These are phyloP conservation scores for Plusia festucae DNA, from an alignment of 2,888 invertebrate genomes.

Conservation along the genomic window DNA sequence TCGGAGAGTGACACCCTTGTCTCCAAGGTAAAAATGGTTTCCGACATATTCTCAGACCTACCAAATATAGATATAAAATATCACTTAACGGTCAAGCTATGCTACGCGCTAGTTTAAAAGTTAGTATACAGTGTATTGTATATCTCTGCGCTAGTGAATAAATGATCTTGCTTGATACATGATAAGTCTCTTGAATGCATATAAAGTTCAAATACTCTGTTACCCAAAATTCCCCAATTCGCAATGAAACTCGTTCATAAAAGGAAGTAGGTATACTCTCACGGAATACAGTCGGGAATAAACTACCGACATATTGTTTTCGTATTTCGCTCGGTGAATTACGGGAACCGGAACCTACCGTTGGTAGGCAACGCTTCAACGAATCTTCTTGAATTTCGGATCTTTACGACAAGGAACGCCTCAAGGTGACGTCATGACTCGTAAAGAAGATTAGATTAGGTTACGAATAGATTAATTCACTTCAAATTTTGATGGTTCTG, in stretches of 20 bases:
- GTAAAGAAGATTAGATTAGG: background rate
- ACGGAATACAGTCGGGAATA: background rate
- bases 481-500: background rate
- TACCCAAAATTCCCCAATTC: background rate
- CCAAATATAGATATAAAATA: too few species aligned
- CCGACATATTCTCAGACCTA: too few species aligned
- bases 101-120: too few species aligned
- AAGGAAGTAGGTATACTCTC: background rate
- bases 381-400: background rate
- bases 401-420: background rate
- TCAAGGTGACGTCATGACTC: background rate
- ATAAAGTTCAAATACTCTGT: background rate
- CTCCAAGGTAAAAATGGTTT: too few species aligned
- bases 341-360: background rate
- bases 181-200: background rate
- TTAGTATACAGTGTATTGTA: too few species aligned
- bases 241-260: background rate
- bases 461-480: background rate
- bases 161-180: background rate
- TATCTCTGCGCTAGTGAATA: too few species aligned
- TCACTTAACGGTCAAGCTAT: too few species aligned
- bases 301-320: conserved; percentile 1
- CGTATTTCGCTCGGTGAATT: background rate
- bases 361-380: background rate
- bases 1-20: too few species aligned